A percentile compares a stretch with the other conserved stretches of the same genome.
phyloP scores from a whole-genome alignment of 2,113 vertebrate genomes.

The Chinchilla lanigera region DNA sequence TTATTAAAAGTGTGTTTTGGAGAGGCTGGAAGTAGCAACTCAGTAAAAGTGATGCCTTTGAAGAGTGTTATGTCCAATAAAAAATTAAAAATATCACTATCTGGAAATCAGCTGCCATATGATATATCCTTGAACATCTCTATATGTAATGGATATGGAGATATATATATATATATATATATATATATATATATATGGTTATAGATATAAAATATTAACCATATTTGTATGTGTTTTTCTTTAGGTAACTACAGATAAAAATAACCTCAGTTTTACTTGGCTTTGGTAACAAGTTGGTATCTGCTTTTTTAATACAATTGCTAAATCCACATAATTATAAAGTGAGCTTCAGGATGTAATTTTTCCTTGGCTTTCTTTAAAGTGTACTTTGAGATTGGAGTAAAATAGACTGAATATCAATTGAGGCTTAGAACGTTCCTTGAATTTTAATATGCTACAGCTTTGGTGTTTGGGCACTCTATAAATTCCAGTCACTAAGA shows the following conservation, averaged over 20 bases:
- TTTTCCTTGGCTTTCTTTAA: constrained; percentile 18
- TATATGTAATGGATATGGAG: too few relatives aligned
- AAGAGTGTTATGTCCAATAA: background rate
- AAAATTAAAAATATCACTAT: background rate
- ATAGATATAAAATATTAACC: constrained; percentile 19
- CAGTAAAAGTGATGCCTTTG: background rate
- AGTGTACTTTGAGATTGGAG: constrained; percentile 6
- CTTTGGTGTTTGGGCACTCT: background rate
- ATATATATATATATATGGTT: background rate
- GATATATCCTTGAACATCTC: background rate
- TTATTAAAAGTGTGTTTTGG: constrained; percentile 38
- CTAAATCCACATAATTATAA: background rate
- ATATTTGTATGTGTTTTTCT: constrained; percentile 14
- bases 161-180: background rate
- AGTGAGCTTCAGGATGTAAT: constrained; percentile 26
- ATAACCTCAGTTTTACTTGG: constrained; percentile 3
- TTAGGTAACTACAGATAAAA: constrained; percentile 28
- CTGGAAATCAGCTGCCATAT: constrained; percentile 15
- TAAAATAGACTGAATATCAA: constrained; percentile 36
- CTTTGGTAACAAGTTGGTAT: constrained; percentile 12
- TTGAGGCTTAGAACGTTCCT: background rate
- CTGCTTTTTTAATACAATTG: background rate
- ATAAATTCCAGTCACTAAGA: background rate
- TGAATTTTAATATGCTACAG: background rate
- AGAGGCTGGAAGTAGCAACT: background rate